Evolutionary conservation across 1,140 invertebrate genomes (phyloP).

Genomic region (Saccostrea glomerata): DNA sequence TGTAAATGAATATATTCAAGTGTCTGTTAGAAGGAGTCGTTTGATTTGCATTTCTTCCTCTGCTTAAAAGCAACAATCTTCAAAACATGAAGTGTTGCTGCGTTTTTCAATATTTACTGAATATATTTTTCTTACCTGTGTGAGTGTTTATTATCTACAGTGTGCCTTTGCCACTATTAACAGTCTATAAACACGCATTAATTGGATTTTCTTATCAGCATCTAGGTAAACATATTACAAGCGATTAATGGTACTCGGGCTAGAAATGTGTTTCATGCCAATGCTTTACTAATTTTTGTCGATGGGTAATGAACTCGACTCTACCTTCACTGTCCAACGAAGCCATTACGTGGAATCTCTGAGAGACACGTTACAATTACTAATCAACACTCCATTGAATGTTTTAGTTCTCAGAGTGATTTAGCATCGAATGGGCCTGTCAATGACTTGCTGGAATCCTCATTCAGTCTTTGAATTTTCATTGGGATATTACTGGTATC

Average conservation of each 20-base stretch:
- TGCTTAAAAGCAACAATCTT: too few species aligned
- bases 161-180: too few species aligned
- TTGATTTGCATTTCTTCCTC: too few species aligned
- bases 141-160: too few species aligned
- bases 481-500: background rate
- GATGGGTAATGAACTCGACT: background rate
- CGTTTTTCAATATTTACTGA: too few species aligned
- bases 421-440: background rate
- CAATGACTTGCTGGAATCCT: background rate
- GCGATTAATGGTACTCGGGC: background rate
- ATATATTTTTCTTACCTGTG: too few species aligned
- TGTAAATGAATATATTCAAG: too few species aligned
- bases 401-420: background rate
- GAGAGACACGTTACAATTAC: constrained; percentile 1
- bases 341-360: background rate
- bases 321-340: background rate
- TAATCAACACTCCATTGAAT: constrained; percentile 28
- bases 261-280: background rate
- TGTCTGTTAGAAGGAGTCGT: too few species aligned
- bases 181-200: background rate
- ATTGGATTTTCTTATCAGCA: background rate
- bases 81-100: too few species aligned
- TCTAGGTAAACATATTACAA: background rate
- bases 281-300: background rate
- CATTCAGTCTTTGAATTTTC: background rate